These are phyloP conservation scores for Lucilia sericata DNA, from an alignment of 1,140 invertebrate species.

Conservation along the genomic window DNA sequence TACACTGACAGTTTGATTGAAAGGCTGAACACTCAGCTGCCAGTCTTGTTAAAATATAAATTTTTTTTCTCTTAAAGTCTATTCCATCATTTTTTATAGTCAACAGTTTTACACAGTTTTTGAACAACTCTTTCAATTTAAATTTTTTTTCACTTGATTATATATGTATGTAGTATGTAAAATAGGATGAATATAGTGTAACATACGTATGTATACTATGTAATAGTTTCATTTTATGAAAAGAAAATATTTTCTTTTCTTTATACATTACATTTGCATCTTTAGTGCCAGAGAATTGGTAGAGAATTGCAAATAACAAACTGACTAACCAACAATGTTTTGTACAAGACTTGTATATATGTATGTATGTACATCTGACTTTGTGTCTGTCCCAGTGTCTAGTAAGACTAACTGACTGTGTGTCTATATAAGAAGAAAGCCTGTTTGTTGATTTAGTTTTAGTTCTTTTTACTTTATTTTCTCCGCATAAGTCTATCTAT, in stretches of 20 bases:
- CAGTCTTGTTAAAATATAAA: background rate
- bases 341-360: no score
- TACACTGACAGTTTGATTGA: background rate
- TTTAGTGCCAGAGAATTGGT: background rate
- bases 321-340: background rate
- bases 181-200: no score
- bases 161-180: no score
- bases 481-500: background rate
- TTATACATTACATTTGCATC: background rate
- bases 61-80: background rate
- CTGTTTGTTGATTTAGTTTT: no score
- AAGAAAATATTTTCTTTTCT: background rate
- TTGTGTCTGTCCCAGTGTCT: background rate
- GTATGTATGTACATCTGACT: background rate
- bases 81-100: no score
- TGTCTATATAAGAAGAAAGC: no score
- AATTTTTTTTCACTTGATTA: background rate
- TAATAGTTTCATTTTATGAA: background rate
- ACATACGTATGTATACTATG: background rate
- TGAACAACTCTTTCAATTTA: conserved; percentile 2
- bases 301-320: background rate
- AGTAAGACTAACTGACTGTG: no score
- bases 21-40: background rate
- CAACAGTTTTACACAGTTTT: background rate
- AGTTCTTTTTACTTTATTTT: background rate